These are phyloP conservation scores for Agrilus cyanescens DNA, from an alignment of 2,888 invertebrate species.

Conservation along the genomic window DNA sequence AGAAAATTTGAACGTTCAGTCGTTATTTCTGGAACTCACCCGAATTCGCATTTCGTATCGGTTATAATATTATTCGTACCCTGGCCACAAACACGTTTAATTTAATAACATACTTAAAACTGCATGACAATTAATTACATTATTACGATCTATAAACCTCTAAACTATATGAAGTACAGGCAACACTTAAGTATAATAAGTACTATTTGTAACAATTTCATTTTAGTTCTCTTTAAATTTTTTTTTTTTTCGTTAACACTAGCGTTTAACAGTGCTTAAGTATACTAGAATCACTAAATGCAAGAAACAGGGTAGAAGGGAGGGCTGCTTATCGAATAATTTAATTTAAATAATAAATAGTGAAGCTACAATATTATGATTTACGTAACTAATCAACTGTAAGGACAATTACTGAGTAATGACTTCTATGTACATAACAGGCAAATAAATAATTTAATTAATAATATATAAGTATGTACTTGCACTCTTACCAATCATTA, in stretches of 20 bases:
- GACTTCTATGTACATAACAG: slow-evolving; percentile 27
- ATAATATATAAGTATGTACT: slow-evolving; percentile 18
- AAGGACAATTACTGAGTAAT: slow-evolving; percentile 19
- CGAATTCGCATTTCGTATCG: too few relatives aligned
- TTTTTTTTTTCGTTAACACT: slow-evolving; percentile 26
- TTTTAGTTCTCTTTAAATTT: slow-evolving; percentile 25
- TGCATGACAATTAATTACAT: background rate
- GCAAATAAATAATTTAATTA: slow-evolving; percentile 18
- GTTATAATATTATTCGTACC: too few relatives aligned
- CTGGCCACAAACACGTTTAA: too few relatives aligned
- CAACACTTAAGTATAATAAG: slow-evolving; percentile 34
- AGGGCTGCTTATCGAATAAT: too few relatives aligned
- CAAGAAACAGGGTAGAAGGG: slow-evolving; percentile 1
- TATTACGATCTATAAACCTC: slow-evolving; percentile 33
- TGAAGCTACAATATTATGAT: background rate
- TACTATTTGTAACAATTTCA: slow-evolving; percentile 36
- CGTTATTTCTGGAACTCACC: too few relatives aligned
- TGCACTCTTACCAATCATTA: slow-evolving; percentile 30
- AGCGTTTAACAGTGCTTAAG: slow-evolving; percentile 29
- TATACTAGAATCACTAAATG: slow-evolving; percentile 11
- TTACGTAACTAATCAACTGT: slow-evolving; percentile 8
- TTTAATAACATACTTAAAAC: too few relatives aligned
- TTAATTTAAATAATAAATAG: too few relatives aligned
- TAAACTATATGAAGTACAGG: slow-evolving; percentile 43
- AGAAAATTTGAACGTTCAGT: background rate